phyloP scores from a whole-genome alignment of 1,140 invertebrate genomes.

The Neodiprion lecontei region DNA sequence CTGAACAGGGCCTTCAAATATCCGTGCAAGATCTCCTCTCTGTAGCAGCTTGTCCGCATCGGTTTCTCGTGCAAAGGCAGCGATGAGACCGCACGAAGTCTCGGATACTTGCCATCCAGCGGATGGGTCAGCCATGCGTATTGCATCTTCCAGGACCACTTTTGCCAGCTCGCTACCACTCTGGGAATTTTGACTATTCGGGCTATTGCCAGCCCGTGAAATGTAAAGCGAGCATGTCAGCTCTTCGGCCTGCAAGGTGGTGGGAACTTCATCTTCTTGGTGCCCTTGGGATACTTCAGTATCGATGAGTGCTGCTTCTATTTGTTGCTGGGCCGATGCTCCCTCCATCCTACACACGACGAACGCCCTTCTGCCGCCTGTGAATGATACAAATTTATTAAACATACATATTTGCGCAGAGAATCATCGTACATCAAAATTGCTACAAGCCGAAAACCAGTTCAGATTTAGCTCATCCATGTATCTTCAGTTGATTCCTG shows the following conservation, averaged over 20 bases:
- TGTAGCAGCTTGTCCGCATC: conserved; percentile 56
- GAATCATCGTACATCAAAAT: neutral
- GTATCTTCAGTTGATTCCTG: no score
- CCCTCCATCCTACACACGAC: conserved; percentile 31
- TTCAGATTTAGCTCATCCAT: neutral
- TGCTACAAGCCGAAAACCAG: neutral
- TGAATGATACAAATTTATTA: neutral
- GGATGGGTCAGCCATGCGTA: conserved; percentile 41
- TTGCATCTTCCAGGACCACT: conserved; percentile 49
- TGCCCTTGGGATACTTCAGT: conserved; percentile 9
- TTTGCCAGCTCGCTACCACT: conserved; percentile 36
- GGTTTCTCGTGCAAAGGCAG: conserved; percentile 49
- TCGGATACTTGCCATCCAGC: conserved; percentile 53
- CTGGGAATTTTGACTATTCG: neutral
- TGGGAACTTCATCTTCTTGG: neutral
- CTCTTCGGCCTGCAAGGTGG: conserved; percentile 28
- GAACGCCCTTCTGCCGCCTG: conserved; percentile 10
- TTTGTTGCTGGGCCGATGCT: conserved; percentile 13
- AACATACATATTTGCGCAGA: neutral
- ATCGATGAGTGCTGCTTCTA: neutral
- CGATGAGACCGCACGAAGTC: conserved; percentile 57
- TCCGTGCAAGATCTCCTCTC: conserved; percentile 45
- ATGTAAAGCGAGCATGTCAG: conserved; percentile 55
- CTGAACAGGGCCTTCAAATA: conserved; percentile 56
- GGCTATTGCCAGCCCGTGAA: conserved; percentile 37